Conservation (phyloP, 2,797 vertebrate species). For the Myiothlypis chrysogaster region DNA sequence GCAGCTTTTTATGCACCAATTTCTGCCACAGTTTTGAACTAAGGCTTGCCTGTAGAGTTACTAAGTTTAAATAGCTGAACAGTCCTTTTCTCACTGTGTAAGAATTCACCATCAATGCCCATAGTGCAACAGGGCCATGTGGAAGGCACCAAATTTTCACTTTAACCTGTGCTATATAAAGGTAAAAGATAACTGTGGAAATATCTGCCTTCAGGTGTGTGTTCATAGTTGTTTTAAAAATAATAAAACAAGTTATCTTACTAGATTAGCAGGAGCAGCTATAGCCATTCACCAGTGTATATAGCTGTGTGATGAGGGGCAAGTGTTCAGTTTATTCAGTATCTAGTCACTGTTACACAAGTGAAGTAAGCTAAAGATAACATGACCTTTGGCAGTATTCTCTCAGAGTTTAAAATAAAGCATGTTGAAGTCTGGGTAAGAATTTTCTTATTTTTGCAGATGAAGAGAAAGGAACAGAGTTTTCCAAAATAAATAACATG, state of each 20-base stretch:
- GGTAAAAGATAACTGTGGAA: neutral
- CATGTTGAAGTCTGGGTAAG: neutral
- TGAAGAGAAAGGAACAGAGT: neutral
- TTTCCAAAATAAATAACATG: neutral
- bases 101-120: neutral
- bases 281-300: fast-evolving
- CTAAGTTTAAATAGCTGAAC: neutral
- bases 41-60: neutral
- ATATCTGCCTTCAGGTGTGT: neutral
- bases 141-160: neutral
- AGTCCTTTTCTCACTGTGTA: neutral
- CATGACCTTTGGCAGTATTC: neutral
- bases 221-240: neutral
- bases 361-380: neutral
- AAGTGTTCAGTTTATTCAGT: neutral
- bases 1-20: neutral
- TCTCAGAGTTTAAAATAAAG: neutral
- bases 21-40: neutral
- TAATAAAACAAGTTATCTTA: neutral
- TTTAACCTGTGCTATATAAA: neutral
- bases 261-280: neutral
- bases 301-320: neutral
- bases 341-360: neutral
- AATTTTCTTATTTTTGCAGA: neutral
- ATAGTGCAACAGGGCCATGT: neutral